phyloP scores from a whole-genome alignment of 2,888 invertebrate genomes.

The Mythimna albipuncta region DNA sequence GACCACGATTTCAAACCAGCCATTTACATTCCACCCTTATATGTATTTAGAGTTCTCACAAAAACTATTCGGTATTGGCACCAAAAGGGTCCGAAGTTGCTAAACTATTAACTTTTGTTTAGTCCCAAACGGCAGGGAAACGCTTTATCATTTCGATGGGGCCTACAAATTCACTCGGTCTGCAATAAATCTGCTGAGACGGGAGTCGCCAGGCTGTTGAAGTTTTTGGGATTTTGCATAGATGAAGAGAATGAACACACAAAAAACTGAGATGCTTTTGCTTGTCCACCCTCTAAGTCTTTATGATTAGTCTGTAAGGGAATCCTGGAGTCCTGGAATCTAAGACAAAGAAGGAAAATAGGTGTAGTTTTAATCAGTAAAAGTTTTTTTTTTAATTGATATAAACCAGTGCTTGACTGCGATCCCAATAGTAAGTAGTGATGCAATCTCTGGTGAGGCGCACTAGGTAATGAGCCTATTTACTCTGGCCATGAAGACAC shows the following conservation, averaged over 20 bases:
- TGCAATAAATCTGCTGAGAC: constrained; percentile 70
- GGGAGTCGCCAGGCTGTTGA: constrained; percentile 53
- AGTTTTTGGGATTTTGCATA: constrained; percentile 52
- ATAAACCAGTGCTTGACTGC: no score
- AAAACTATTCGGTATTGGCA: constrained; percentile 58
- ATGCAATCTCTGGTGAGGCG: no score
- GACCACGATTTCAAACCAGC: constrained; percentile 5
- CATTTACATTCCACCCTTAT: constrained; percentile 32
- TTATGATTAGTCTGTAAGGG: no score
- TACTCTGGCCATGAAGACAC: no score
- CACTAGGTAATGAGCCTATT: no score
- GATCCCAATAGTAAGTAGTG: no score
- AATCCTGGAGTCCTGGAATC: no score
- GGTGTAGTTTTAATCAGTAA: no score
- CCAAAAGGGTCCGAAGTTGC: constrained; percentile 61
- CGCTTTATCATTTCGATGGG: constrained; percentile 72
- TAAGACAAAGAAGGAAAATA: no score
- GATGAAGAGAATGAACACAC: not conserved
- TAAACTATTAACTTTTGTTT: constrained; percentile 76
- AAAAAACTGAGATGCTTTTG: no score
- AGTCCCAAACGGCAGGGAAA: constrained; percentile 55
- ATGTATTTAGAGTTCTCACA: constrained; percentile 37
- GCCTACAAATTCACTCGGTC: constrained; percentile 71
- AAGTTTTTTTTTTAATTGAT: no score
- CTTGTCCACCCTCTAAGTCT: no score